Percentiles rank a stretch among this genome's conserved stretches.
These are phyloP conservation scores for Arremon brunneinucha DNA, from an alignment of 2,797 vertebrate genomes.

Conservation along the genomic window DNA sequence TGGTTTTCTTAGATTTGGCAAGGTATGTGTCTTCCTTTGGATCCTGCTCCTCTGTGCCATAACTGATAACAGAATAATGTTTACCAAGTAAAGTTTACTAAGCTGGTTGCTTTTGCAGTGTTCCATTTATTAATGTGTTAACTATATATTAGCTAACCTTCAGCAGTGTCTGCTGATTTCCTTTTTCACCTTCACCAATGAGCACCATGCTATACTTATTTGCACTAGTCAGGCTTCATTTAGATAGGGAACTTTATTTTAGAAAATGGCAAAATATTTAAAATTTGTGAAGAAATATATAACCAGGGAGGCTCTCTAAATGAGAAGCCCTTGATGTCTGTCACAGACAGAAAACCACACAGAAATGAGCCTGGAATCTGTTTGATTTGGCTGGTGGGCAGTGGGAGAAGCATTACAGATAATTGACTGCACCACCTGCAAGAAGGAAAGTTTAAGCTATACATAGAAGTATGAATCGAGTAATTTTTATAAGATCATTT, in stretches of 20 bases:
- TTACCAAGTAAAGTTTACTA: background rate
- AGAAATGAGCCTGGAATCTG: background rate
- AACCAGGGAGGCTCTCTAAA: background rate
- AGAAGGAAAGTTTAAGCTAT: background rate
- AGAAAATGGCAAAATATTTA: background rate
- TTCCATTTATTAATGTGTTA: background rate
- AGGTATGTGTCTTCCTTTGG: conserved; percentile 62
- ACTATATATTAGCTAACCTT: background rate
- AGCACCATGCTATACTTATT: background rate
- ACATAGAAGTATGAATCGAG: background rate
- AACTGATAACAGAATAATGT: background rate
- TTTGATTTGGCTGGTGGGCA: background rate
- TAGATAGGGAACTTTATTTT: background rate
- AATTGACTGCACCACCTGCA: background rate
- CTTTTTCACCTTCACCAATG: background rate
- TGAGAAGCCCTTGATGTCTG: background rate
- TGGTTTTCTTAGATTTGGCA: conserved; percentile 77
- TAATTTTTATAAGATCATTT: background rate
- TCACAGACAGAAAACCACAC: background rate
- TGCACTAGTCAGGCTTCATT: background rate
- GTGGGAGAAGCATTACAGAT: background rate
- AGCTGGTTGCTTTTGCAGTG: background rate
- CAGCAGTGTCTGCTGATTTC: background rate
- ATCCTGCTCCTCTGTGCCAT: background rate
- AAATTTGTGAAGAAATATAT: too few relatives aligned